Evolutionary conservation across 1,140 invertebrate species (phyloP).

Genomic region (Mycetomoellerius zeteki): DNA sequence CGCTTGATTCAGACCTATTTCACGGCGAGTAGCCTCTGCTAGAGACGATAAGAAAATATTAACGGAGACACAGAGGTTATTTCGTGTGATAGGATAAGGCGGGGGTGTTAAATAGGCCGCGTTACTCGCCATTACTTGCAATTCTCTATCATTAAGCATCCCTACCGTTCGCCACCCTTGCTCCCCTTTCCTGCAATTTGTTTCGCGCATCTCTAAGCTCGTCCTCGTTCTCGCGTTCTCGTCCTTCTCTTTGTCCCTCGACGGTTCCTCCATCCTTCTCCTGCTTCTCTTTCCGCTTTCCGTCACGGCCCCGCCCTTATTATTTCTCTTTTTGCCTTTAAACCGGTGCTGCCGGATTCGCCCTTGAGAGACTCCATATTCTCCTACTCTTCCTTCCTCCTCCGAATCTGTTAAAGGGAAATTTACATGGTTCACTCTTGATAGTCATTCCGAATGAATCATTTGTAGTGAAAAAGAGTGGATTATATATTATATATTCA

Average conservation of each 20-base stretch:
- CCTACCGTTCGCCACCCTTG: conserved; percentile 67
- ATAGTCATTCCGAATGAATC: conserved; percentile 12
- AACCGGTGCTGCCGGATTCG: conserved; percentile 79
- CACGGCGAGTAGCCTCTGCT: not conserved
- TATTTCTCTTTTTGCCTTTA: conserved; percentile 69
- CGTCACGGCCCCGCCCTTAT: conserved; percentile 68
- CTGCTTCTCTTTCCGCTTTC: conserved; percentile 46
- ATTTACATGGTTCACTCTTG: conserved; percentile 45
- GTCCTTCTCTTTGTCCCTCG: conserved; percentile 18
- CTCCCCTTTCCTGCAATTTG: conserved; percentile 70
- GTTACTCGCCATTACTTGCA: conserved; percentile 79
- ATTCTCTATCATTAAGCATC: conserved; percentile 78
- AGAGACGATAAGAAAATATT: conserved; percentile 75
- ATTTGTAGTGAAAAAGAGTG: not conserved
- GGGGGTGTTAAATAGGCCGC: conserved; percentile 73
- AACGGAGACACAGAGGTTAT: conserved; percentile 73
- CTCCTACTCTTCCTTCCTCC: conserved; percentile 40
- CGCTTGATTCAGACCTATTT: not conserved
- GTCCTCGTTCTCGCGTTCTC: conserved; percentile 15
- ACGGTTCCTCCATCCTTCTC: conserved; percentile 29
- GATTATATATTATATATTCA: not conserved
- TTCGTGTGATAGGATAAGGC: conserved; percentile 76
- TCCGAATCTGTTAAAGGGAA: conserved; percentile 37
- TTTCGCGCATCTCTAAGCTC: conserved; percentile 65
- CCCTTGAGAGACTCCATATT: conserved; percentile 81